Conservation (phyloP, 2,888 invertebrate genomes). For the Nasonovia ribisnigri region DNA sequence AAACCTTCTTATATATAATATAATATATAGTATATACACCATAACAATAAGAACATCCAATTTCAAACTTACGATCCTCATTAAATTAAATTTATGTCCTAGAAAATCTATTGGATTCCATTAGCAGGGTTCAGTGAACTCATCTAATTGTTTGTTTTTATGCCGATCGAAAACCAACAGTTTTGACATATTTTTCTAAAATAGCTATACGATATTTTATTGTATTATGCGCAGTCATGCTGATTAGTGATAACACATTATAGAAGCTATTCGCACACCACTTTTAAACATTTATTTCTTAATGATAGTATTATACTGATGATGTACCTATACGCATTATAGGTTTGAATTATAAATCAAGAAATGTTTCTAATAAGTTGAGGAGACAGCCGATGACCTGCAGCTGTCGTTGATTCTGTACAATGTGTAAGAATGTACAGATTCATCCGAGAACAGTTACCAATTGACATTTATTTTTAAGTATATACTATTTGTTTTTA, state of each 20-base stretch:
- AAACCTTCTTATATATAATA: neutral
- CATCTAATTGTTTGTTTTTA: slow-evolving; percentile 41
- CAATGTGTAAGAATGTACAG: neutral
- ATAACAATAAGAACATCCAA: slow-evolving; percentile 49
- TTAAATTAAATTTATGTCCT: slow-evolving; percentile 55
- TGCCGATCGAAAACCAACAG: neutral
- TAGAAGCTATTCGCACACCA: neutral
- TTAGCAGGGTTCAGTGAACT: slow-evolving; percentile 50
- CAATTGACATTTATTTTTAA: neutral
- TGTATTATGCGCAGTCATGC: neutral
- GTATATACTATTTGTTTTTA: neutral
- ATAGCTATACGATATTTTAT: neutral
- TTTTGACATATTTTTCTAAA: slow-evolving; percentile 18
- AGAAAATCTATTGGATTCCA: slow-evolving; percentile 21
- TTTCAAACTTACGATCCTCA: slow-evolving; percentile 50
- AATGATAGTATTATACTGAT: neutral
- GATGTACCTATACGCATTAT: neutral
- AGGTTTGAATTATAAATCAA: neutral
- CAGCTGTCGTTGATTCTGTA: neutral
- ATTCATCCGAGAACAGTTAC: neutral
- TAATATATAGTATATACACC: neutral
- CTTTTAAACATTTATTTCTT: neutral
- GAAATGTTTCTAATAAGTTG: neutral
- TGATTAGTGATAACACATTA: neutral
- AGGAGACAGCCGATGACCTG: neutral